A percentile compares a stretch with the other conserved stretches of the same genome.
Evolutionary conservation across 2,888 invertebrate species (phyloP).

Genomic region (Arctia plantaginis): DNA sequence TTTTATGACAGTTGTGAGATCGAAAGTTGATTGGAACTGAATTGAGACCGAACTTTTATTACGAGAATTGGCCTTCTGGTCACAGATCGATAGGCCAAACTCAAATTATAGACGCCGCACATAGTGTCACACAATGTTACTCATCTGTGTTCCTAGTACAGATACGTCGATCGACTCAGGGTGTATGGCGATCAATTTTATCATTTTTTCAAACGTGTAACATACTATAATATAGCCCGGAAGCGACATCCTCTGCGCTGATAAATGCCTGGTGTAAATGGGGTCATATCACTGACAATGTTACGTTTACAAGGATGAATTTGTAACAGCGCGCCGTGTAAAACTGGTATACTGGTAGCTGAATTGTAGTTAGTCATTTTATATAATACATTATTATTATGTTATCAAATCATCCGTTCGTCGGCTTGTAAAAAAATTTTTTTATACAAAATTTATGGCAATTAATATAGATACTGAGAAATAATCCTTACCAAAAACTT

Average conservation of each 20-base stretch:
- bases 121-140: background rate
- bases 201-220: constrained; percentile 36
- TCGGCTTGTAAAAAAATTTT: background rate
- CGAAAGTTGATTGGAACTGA: too few relatives aligned
- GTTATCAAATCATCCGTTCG: background rate
- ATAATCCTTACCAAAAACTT: too few relatives aligned
- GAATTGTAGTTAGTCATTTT: background rate
- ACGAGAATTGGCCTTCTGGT: too few relatives aligned
- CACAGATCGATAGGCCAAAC: too few relatives aligned
- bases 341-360: constrained; percentile 7
- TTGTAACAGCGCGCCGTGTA: constrained; percentile 13
- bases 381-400: background rate
- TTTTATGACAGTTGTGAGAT: too few relatives aligned
- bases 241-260: constrained; percentile 71
- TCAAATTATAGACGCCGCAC: too few relatives aligned
- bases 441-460: background rate
- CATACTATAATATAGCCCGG: constrained; percentile 52
- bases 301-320: constrained; percentile 64
- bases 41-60: too few relatives aligned
- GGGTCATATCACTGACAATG: constrained; percentile 78
- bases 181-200: constrained; percentile 26
- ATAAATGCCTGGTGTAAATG: constrained; percentile 74
- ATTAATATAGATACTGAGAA: too few relatives aligned
- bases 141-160: constrained; percentile 29
- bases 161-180: constrained; percentile 32